Conservation (phyloP, 2,113 vertebrate genomes). For the Chloropsis cyanopogon region DNA sequence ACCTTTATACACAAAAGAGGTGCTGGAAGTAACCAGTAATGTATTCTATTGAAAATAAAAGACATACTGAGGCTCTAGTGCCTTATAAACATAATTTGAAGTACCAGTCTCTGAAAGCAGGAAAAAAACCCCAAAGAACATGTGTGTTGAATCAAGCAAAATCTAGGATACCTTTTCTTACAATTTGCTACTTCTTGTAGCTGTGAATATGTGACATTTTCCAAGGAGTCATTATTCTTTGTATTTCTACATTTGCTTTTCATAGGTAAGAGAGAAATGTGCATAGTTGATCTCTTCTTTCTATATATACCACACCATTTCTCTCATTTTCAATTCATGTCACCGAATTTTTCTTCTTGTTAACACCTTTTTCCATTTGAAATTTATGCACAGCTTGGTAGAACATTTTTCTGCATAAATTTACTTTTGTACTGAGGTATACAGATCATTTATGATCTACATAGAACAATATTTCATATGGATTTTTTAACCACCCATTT, state of each 20-base stretch:
- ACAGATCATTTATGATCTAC: background rate
- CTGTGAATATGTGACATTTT: background rate
- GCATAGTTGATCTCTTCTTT: background rate
- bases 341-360: background rate
- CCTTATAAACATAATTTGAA: background rate
- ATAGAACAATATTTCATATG: background rate
- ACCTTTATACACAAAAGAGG: background rate
- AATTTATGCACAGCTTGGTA: background rate
- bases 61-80: fast-evolving
- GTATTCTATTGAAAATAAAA: background rate
- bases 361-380: background rate
- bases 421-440: background rate
- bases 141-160: background rate
- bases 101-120: background rate
- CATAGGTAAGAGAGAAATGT: background rate
- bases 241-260: background rate
- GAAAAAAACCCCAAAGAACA: background rate
- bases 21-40: background rate
- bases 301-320: background rate
- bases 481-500: background rate
- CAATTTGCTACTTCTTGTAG: background rate
- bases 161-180: background rate
- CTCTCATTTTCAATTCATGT: background rate
- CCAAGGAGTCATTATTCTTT: background rate
- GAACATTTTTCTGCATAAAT: background rate